Evolutionary conservation across 2,888 invertebrate species (phyloP), one percentile per base, ranked within the genome.

Genomic region (Yponomeuta cagnagella): DNA sequence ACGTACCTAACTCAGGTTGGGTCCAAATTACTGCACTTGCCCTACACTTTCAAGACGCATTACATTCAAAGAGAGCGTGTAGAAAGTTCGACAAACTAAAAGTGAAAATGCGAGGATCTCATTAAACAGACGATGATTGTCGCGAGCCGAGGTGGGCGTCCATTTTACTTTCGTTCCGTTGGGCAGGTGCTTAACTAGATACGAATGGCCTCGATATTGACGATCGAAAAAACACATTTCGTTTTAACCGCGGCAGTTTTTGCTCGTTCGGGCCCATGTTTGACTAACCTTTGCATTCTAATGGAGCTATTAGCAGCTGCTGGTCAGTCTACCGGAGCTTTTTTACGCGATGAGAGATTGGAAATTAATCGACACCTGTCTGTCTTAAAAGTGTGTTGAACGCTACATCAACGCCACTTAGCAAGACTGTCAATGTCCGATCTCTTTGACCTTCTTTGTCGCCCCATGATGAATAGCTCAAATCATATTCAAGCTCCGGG

Each of bases 81-180:
- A 88, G 89, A 89, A 88, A 89, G 88, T 86, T 72, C 48, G 74
- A 71, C 71, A 74, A 71, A 73, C 74, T 75, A 83, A 86, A 86
- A 87, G 86, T 86, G 86, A 86, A 86, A 85, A 77, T 76, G 71
- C 70, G 72, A 77, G 78, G 78, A 79, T 76, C 74, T 77, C 70
- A 73, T 73, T 74, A 74, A n/a, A 48, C 23, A 48, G 48, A 68
- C 48, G 63, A 63, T 43, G 37, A 68, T 68, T 68, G 68, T 68
- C 71, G 64, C 63, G 48, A 63, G 58, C 30, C 15, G 43, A 10
- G 4, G 48, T 65, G 67, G 68, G 48, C 68, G 70, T 43, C 33
- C 73, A 73, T 74, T 73, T 73, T 73, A 74, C 73, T 74, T 74
- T 74, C 74, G 70, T 72, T 75, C 64, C 71, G 72, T 69, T 43